phyloP scores from a whole-genome alignment of 1,140 invertebrate species.

The Drosophila bocqueti region DNA sequence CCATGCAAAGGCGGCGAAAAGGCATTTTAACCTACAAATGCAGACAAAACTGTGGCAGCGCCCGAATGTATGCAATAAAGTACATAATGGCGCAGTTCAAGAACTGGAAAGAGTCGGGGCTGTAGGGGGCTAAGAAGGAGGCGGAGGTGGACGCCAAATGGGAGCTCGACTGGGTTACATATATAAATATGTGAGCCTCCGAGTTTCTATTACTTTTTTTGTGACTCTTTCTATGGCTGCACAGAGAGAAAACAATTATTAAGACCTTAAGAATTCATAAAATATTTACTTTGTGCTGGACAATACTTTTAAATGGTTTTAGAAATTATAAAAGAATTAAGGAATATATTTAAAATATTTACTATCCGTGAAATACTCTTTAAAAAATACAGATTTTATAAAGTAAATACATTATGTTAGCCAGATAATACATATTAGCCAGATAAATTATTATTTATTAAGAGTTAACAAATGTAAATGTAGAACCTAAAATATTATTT shows the following conservation, averaged over 20 bases:
- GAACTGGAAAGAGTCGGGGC: slow-evolving; percentile 60
- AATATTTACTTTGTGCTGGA: neutral
- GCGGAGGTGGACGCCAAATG: slow-evolving; percentile 10
- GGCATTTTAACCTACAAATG: slow-evolving; percentile 66
- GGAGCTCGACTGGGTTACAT: slow-evolving; percentile 36
- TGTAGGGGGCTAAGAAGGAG: neutral
- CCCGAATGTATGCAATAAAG: slow-evolving; percentile 82
- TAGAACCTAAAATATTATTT: neutral
- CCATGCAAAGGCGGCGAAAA: slow-evolving; percentile 69
- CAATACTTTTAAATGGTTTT: neutral
- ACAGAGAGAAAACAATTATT: neutral
- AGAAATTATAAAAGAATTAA: neutral
- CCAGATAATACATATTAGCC: neutral
- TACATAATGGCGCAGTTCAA: slow-evolving; percentile 82
- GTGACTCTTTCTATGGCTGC: slow-evolving; percentile 27
- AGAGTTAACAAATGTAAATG: no score
- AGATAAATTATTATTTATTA: neutral
- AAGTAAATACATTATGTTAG: no score
- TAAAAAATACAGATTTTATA: neutral
- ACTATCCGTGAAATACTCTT: no score
- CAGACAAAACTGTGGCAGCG: slow-evolving; percentile 66
- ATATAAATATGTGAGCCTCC: slow-evolving; percentile 42
- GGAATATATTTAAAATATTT: neutral
- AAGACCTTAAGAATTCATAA: neutral
- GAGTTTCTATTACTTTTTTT: slow-evolving; percentile 76